Evolutionary conservation across 1,140 invertebrate genomes (phyloP), one percentile per base, ranked within the genome.

Genomic region (Trichonephila inaurata): DNA sequence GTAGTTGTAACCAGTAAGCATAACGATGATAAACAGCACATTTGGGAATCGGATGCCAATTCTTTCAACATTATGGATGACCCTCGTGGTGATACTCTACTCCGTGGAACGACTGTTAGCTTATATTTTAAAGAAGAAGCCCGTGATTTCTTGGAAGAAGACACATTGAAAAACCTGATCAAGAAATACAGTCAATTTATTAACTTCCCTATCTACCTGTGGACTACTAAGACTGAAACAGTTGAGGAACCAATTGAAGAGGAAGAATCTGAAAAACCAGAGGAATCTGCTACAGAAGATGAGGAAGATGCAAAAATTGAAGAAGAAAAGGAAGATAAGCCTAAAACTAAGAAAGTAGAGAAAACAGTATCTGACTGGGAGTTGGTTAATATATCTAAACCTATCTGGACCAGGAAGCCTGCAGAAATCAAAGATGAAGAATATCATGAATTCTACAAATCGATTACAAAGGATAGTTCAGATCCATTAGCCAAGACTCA

Each of bases 181-280:
- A 98, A 98, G 95, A 99, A 99, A 96, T 99, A 99, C 96, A 99
- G 98, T 1, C 99, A 99, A 96, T 99, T 99, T 96, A 99, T 99
- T 95, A 99, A 99, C 96, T 99, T 99, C 97, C 98, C 98, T 28
- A 99, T 99, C 95, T 98, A 98, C 95, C 96, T 99, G 95, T 99
- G 99, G 99, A 97, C 97, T 66, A 99, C 98, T 95, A 99, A 98
- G 95, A 96, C 98, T 51, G 97, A 99, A 94, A 97, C 98, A 93
- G 98, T 98, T 82, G 98, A 99, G 95, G 98, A 98, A 95, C 97
- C 97, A 12, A 95, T 97, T 88, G 97, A 97, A 16, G 96, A 96
- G 64, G 96, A 97, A 44, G 96, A 95, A 58, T 95, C 95, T 96
- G 98, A 98, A 40, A 97, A 99, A 94, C 97, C 98, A 93, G 98